Conservation (phyloP, 2,113 vertebrate genomes). For the Chloropsis hardwickii region DNA sequence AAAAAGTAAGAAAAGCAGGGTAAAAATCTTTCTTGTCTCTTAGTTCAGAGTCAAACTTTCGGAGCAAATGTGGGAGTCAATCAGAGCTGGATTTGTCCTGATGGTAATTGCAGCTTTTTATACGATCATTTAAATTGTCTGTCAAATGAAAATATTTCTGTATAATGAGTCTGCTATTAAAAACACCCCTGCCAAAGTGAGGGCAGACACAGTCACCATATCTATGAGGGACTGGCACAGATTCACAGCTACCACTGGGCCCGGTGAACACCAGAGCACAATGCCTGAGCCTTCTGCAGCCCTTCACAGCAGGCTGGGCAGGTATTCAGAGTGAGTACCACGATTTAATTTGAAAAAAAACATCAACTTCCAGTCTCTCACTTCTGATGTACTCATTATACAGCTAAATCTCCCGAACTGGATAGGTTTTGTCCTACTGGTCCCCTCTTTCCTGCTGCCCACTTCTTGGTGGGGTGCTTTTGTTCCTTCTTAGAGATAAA, state of each 20-base stretch:
- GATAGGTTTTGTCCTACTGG: background rate
- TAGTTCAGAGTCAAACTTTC: conserved; percentile 25
- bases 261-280: background rate
- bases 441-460: conserved; percentile 14
- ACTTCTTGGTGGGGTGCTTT: conserved; percentile 21
- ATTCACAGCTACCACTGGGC: background rate
- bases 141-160: conserved; percentile 69
- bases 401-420: conserved; percentile 37
- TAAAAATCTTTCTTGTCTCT: conserved; percentile 15
- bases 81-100: conserved; percentile 61
- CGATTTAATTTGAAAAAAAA: background rate
- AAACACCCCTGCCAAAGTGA: conserved; percentile 37
- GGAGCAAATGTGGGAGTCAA: conserved; percentile 52
- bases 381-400: conserved; percentile 70
- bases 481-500: conserved; percentile 61
- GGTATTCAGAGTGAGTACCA: background rate
- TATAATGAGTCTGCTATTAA: conserved; percentile 66
- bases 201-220: conserved; percentile 47
- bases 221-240: conserved; percentile 8
- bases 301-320: background rate
- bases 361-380: background rate
- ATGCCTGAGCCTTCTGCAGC: background rate
- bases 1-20: background rate
- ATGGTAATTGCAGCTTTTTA: conserved; percentile 67
- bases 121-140: conserved; percentile 63